Evolutionary conservation across 1,140 invertebrate species (phyloP).

Genomic region (Homarus americanus): DNA sequence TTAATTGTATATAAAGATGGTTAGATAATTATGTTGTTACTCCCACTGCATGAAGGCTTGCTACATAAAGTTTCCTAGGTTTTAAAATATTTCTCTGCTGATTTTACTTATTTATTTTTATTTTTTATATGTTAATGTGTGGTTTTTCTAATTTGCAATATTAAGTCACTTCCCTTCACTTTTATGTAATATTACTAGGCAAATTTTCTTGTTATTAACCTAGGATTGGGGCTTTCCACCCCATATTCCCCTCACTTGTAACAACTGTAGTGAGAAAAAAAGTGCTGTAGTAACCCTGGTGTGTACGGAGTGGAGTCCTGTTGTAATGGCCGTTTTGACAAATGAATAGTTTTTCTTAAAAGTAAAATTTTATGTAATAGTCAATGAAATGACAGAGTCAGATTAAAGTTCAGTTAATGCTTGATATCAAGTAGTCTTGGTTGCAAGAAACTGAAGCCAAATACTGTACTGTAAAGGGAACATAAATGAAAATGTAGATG

Average conservation of each 20-base stretch:
- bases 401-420: no score
- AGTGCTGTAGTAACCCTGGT: conserved; percentile 23
- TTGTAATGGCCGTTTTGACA: conserved; percentile 16
- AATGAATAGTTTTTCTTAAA: neutral
- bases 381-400: no score
- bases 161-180: neutral
- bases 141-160: neutral
- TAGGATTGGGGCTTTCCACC: neutral
- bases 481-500: neutral
- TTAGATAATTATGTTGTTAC: neutral
- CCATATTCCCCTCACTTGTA: neutral
- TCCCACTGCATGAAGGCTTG: conserved; percentile 48
- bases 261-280: neutral
- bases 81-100: neutral
- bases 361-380: neutral
- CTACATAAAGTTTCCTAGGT: conserved; percentile 14
- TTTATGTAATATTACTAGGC: neutral
- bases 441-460: neutral
- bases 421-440: neutral
- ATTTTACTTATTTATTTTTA: no score
- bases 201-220: neutral
- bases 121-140: neutral
- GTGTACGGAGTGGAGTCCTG: conserved; percentile 22
- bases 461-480: neutral
- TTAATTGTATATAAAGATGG: neutral